Conservation (phyloP, 92 coral and sea anemone genomes). For the Desmophyllum pertusum region DNA sequence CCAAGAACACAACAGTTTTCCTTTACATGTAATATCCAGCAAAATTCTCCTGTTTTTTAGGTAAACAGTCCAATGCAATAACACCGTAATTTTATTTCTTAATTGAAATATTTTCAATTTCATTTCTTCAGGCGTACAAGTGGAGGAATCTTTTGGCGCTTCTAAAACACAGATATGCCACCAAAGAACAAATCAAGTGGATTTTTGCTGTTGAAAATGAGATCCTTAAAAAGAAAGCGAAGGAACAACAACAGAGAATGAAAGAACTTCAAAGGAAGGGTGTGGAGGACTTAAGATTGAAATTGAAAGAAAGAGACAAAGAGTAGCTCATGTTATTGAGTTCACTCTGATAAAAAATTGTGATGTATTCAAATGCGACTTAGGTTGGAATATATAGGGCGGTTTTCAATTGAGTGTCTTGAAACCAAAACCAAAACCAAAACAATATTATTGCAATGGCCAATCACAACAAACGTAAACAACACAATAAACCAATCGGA, state of each 20-base stretch:
- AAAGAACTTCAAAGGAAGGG: slow-evolving; percentile 40
- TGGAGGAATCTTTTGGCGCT: slow-evolving; percentile 91
- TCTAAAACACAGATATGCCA: slow-evolving; percentile 77
- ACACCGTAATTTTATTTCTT: neutral
- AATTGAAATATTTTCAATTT: neutral
- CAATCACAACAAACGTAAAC: too few relatives aligned
- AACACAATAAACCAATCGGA: too few relatives aligned
- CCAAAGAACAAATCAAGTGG: slow-evolving; percentile 82
- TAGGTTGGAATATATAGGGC: too few relatives aligned
- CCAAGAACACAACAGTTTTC: too few relatives aligned
- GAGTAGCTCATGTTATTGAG: neutral
- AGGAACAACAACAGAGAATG: slow-evolving; percentile 48
- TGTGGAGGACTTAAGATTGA: slow-evolving; percentile 49
- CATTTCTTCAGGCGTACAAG: slow-evolving; percentile 81
- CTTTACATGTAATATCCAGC: too few relatives aligned
- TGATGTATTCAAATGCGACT: neutral
- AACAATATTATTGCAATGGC: too few relatives aligned
- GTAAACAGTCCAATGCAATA: neutral
- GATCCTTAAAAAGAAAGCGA: slow-evolving; percentile 44
- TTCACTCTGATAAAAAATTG: neutral
- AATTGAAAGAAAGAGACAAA: slow-evolving; percentile 34
- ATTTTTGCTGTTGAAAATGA: slow-evolving; percentile 79
- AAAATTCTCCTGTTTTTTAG: too few relatives aligned
- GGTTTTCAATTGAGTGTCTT: too few relatives aligned
- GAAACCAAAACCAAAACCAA: too few relatives aligned